Percentiles rank a stretch among this genome's conserved stretches.
Conservation (phyloP, 1,140 invertebrate species). For the Anthonomus grandis region DNA sequence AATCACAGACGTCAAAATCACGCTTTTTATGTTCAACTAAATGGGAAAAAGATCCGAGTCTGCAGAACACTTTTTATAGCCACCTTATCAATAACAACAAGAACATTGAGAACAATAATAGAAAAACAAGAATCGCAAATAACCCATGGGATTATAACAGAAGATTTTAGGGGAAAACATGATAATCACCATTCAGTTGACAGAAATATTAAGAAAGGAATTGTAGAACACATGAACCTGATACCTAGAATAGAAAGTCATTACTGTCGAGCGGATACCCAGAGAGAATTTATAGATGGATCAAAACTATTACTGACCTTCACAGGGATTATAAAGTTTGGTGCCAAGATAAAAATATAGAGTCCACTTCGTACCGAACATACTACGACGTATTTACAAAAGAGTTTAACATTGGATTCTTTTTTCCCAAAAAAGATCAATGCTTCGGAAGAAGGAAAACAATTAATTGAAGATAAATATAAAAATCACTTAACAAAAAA, state of each 20-base stretch:
- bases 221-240: background rate
- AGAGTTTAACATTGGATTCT: conserved; percentile 4
- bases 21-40: background rate
- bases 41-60: background rate
- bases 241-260: background rate
- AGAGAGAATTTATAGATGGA: background rate
- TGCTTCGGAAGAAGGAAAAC: background rate
- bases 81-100: background rate
- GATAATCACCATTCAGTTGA: background rate
- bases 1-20: background rate
- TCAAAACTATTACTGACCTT: background rate
- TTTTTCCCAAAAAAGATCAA: conserved; percentile 4
- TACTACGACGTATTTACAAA: conserved; percentile 2
- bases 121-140: background rate
- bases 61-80: background rate
- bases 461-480: no score
- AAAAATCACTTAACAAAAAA: no score
- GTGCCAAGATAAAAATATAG: background rate
- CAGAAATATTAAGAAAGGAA: background rate
- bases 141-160: background rate
- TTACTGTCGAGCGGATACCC: background rate
- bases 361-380: background rate
- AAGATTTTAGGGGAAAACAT: background rate
- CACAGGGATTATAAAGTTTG: conserved; percentile 3
- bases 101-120: background rate